Evolutionary conservation across 1,140 invertebrate species (phyloP).

Genomic region (Pogonus chalceus): DNA sequence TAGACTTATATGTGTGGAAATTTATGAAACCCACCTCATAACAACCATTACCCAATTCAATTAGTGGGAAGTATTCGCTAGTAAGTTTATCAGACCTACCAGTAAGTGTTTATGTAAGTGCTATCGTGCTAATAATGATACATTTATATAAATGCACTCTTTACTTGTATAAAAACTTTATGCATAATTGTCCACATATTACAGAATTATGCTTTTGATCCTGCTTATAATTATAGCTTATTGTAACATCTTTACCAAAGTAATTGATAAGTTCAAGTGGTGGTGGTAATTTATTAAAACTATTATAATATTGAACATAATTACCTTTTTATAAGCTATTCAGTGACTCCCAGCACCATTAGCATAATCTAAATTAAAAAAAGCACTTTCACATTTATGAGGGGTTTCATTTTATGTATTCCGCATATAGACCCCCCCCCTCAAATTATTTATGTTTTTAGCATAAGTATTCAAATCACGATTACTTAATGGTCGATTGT

Average conservation of each 20-base stretch:
- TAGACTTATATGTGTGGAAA: slow-evolving; percentile 17
- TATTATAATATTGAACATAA: slow-evolving; percentile 28
- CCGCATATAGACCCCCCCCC: slow-evolving; percentile 29
- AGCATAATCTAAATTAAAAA: slow-evolving; percentile 22
- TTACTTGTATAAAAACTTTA: slow-evolving; percentile 16
- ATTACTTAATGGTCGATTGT: slow-evolving; percentile 20
- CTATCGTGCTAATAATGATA: no score
- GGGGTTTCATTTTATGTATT: slow-evolving; percentile 18
- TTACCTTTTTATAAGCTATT: no score
- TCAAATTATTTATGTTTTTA: slow-evolving; percentile 24
- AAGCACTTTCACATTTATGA: slow-evolving; percentile 20
- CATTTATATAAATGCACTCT: no score
- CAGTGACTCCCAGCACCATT: no score
- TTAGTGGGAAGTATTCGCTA: slow-evolving; percentile 17
- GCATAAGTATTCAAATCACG: slow-evolving; percentile 20
- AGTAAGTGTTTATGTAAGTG: slow-evolving; percentile 12
- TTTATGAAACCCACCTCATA: slow-evolving; percentile 17
- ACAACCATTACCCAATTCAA: slow-evolving; percentile 11
- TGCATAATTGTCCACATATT: slow-evolving; percentile 16
- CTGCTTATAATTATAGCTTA: slow-evolving; percentile 9
- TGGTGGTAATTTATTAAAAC: slow-evolving; percentile 11
- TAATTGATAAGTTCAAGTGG: slow-evolving; percentile 25
- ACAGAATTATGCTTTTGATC: slow-evolving; percentile 7
- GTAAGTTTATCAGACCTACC: slow-evolving; percentile 9
- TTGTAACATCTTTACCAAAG: slow-evolving; percentile 12